Percentiles rank a stretch among this genome's conserved stretches.
These are phyloP conservation scores for Myathropa florea DNA, from an alignment of 2,888 invertebrate genomes.

Conservation along the genomic window DNA sequence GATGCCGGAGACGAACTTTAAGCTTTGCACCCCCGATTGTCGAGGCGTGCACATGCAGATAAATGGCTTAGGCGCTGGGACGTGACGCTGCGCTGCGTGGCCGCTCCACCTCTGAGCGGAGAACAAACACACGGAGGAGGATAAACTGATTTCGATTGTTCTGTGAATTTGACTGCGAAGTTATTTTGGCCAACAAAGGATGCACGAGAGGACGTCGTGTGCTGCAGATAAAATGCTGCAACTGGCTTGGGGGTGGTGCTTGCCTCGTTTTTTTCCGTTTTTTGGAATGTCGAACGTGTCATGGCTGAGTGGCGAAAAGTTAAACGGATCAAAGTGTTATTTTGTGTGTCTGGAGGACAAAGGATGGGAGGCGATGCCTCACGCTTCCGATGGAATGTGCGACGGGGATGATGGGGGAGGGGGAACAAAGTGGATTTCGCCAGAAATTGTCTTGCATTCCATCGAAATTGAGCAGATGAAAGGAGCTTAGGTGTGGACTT, in stretches of 20 bases:
- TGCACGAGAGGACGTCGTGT: neutral
- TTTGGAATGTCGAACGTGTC: constrained; percentile 40
- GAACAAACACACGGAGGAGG: too few relatives aligned
- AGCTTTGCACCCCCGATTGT: constrained; percentile 52
- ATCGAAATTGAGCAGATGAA: neutral
- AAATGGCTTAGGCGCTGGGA: constrained; percentile 47
- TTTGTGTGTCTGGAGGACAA: constrained; percentile 11
- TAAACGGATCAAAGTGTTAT: constrained; percentile 60
- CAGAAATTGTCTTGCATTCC: neutral
- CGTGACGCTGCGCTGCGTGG: constrained; percentile 37
- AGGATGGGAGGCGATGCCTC: neutral
- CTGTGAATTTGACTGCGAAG: constrained; percentile 37
- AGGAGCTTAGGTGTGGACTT: neutral
- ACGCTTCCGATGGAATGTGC: neutral
- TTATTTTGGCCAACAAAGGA: constrained; percentile 14
- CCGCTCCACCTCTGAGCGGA: neutral
- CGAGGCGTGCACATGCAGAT: constrained; percentile 52
- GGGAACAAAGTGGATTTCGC: neutral
- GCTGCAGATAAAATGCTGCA: constrained; percentile 60
- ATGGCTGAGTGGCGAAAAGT: constrained; percentile 59
- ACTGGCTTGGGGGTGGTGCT: neutral
- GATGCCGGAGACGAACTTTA: constrained; percentile 52
- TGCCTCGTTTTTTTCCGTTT: neutral
- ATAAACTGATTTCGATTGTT: constrained; percentile 65
- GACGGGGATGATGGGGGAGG: neutral